phyloP scores from a whole-genome alignment of 2,113 vertebrate species.

The Vombatus ursinus region DNA sequence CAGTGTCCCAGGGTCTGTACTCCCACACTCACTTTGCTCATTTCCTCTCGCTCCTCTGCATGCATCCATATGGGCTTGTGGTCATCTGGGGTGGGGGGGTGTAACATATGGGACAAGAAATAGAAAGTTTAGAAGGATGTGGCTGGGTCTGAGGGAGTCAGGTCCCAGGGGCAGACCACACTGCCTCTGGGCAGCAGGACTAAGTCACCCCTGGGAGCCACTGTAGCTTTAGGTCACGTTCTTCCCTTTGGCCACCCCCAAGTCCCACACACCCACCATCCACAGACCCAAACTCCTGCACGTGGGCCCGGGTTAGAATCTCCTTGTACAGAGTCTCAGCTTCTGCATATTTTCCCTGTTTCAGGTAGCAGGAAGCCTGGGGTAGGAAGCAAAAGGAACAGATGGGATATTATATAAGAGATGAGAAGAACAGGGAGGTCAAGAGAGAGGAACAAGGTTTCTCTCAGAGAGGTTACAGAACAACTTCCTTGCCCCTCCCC shows the following conservation, averaged over 20 bases:
- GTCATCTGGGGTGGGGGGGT: conserved; percentile 86
- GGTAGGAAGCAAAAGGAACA: conserved; percentile 51
- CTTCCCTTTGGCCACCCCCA: neutral
- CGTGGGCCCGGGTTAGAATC: conserved; percentile 97
- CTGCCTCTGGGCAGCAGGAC: neutral
- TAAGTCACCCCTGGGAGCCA: neutral
- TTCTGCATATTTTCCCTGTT: conserved; percentile 97
- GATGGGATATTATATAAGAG: neutral
- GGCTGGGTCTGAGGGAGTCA: neutral
- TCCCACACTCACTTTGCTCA: conserved; percentile 92
- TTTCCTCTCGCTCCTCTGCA: conserved; percentile 95
- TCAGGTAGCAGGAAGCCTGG: conserved; percentile 98
- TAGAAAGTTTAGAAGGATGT: conserved; percentile 18
- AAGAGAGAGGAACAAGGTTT: neutral
- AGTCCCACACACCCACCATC: conserved; percentile 89
- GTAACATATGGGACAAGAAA: conserved; percentile 63
- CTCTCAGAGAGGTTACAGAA: neutral
- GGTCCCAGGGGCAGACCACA: neutral
- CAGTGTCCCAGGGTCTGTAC: neutral
- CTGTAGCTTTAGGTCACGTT: neutral
- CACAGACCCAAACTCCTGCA: conserved; percentile 98
- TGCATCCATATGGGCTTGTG: conserved; percentile 99
- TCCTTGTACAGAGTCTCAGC: conserved; percentile 98
- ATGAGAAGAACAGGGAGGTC: neutral
- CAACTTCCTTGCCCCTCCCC: neutral